Percentiles rank a stretch among this genome's conserved stretches.
These are phyloP conservation scores for Simalia tracyae DNA, from an alignment of 2,797 vertebrate species.

Conservation along the genomic window DNA sequence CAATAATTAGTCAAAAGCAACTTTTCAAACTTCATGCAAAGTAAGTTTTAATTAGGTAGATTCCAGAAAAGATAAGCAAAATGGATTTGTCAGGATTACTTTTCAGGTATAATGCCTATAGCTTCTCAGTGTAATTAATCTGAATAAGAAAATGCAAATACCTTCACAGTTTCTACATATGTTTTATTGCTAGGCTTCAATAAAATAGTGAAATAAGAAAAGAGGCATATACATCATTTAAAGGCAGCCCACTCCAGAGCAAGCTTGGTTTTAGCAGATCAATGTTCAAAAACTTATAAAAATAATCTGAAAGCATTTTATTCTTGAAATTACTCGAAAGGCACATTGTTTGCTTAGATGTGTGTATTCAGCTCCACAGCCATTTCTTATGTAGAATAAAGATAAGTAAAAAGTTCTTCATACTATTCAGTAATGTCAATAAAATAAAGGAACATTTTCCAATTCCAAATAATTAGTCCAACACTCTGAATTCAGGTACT, in stretches of 20 bases:
- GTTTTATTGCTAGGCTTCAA: not conserved
- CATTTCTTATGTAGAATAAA: conserved; percentile 1
- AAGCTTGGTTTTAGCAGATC: not conserved
- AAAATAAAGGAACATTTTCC: not conserved
- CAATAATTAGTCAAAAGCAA: not conserved
- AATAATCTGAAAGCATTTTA: not conserved
- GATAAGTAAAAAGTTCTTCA: conserved; percentile 1
- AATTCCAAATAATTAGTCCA: not conserved
- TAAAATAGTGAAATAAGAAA: not conserved
- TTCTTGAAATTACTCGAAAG: not conserved
- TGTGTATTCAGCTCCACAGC: not conserved
- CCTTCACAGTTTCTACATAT: not conserved
- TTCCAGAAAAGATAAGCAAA: not conserved
- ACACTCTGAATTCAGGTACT: not conserved
- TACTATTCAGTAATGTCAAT: not conserved
- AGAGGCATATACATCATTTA: not conserved
- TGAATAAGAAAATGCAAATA: not conserved
- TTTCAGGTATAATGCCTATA: not conserved
- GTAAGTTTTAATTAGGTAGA: not conserved
- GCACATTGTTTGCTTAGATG: not conserved
- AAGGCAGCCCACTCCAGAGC: not conserved
- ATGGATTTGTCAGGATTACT: not conserved
- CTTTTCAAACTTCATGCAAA: not conserved
- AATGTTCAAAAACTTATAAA: not conserved
- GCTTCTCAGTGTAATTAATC: conserved; percentile 5